Evolutionary conservation across 2,888 invertebrate species (phyloP).

Genomic region (Thymelicus acteon): DNA sequence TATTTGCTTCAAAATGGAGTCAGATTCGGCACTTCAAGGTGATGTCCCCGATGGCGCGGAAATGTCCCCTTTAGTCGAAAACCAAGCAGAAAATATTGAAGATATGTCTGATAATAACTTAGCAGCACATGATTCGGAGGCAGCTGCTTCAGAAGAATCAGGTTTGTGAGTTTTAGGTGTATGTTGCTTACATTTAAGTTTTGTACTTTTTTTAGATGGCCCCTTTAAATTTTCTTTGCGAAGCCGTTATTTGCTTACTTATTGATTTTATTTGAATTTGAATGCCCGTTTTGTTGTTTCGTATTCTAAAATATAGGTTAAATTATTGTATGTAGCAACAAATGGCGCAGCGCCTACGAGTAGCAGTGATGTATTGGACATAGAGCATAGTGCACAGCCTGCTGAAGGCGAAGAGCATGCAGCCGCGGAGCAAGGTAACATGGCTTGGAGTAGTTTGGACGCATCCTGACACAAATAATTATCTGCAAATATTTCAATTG

Average conservation of each 20-base stretch:
- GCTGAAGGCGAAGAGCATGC: slow-evolving; percentile 61
- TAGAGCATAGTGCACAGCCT: slow-evolving; percentile 58
- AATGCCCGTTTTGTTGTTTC: slow-evolving; percentile 17
- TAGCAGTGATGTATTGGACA: slow-evolving; percentile 73
- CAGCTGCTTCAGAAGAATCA: slow-evolving; percentile 59
- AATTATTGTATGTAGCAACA: slow-evolving; percentile 55
- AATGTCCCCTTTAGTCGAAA: slow-evolving; percentile 73
- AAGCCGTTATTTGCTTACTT: slow-evolving; percentile 26
- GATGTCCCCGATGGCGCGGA: slow-evolving; percentile 80
- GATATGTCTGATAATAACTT: slow-evolving; percentile 70
- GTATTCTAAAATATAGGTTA: slow-evolving; percentile 36
- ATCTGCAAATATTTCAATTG: background rate
- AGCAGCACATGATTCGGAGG: slow-evolving; percentile 64
- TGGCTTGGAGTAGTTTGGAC: slow-evolving; percentile 18
- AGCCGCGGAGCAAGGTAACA: slow-evolving; percentile 62
- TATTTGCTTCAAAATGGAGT: slow-evolving; percentile 64
- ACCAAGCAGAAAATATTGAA: slow-evolving; percentile 64
- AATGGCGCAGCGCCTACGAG: slow-evolving; percentile 74
- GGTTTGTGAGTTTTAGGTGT: slow-evolving; percentile 49
- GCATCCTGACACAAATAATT: background rate
- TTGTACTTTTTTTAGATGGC: slow-evolving; percentile 1
- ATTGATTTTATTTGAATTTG: slow-evolving; percentile 31
- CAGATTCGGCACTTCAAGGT: slow-evolving; percentile 69
- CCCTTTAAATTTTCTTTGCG: slow-evolving; percentile 28
- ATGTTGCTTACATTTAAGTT: background rate